Conservation (phyloP, 2,797 vertebrate genomes). For the Xenopus petersii region DNA sequence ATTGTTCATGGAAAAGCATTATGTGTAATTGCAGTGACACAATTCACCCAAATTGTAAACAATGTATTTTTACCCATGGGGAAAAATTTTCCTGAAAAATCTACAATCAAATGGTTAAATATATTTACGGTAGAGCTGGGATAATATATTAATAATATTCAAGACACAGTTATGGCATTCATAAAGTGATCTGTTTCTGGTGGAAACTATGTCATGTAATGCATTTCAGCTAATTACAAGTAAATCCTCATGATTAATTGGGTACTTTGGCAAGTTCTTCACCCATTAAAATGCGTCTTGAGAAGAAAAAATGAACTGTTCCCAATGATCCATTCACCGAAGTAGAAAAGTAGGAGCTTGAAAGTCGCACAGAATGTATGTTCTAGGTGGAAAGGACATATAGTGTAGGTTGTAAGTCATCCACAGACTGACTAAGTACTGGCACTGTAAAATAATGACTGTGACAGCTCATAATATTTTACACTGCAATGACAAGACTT, state of each 20-base stretch:
- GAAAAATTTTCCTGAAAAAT: too few species aligned
- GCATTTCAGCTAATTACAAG: neutral
- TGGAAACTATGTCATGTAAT: constrained; percentile 2
- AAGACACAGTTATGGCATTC: constrained; percentile 2
- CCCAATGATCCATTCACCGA: too few species aligned
- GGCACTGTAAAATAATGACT: constrained; percentile 24
- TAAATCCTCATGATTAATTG: constrained; percentile 2
- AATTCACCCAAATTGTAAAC: too few species aligned
- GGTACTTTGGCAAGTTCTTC: neutral
- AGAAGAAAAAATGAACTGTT: too few species aligned
- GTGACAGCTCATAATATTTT: constrained; percentile 10
- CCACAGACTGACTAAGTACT: constrained; percentile 2
- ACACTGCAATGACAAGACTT: neutral
- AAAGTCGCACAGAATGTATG: neutral
- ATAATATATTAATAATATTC: neutral
- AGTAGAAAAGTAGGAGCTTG: too few species aligned
- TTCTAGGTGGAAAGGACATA: neutral
- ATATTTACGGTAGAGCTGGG: too few species aligned
- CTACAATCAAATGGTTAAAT: too few species aligned
- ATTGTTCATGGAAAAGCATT: too few species aligned
- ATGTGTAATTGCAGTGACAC: too few species aligned
- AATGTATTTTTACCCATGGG: too few species aligned
- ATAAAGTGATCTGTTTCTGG: neutral
- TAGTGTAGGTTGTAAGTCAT: neutral
- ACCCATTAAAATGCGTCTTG: too few species aligned